Evolutionary conservation across 1,140 invertebrate species (phyloP).

Genomic region (Saccostrea echinata): DNA sequence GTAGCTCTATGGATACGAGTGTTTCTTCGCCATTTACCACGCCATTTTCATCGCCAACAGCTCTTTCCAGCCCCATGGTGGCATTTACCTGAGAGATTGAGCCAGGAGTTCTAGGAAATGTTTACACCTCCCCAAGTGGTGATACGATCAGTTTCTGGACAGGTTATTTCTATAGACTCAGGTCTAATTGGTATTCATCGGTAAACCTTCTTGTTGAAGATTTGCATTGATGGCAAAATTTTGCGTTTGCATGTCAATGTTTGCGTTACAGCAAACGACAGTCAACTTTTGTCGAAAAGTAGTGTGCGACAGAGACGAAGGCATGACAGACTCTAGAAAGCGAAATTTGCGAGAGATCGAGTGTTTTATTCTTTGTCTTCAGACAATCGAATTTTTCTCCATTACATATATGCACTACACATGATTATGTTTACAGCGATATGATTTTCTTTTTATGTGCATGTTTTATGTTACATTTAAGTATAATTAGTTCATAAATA

Average conservation of each 20-base stretch:
- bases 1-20: not conserved
- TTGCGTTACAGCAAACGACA: not conserved
- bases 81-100: constrained; percentile 40
- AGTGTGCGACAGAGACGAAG: no score
- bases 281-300: not conserved
- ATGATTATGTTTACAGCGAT: not conserved
- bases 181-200: no score
- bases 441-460: not conserved
- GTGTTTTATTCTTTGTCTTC: not conserved
- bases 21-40: constrained; percentile 24
- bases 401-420: not conserved
- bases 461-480: not conserved
- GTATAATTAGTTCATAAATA: no score
- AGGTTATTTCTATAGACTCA: not conserved
- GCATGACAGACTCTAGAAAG: not conserved
- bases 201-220: no score
- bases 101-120: not conserved
- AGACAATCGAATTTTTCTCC: not conserved
- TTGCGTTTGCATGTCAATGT: not conserved
- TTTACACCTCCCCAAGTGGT: not conserved
- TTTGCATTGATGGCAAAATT: not conserved
- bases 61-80: constrained; percentile 43
- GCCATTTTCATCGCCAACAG: constrained; percentile 34
- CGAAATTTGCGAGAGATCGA: not conserved
- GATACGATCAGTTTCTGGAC: not conserved